Conservation (phyloP, 2,113 vertebrate species). For the Prionailurus bengalensis region DNA sequence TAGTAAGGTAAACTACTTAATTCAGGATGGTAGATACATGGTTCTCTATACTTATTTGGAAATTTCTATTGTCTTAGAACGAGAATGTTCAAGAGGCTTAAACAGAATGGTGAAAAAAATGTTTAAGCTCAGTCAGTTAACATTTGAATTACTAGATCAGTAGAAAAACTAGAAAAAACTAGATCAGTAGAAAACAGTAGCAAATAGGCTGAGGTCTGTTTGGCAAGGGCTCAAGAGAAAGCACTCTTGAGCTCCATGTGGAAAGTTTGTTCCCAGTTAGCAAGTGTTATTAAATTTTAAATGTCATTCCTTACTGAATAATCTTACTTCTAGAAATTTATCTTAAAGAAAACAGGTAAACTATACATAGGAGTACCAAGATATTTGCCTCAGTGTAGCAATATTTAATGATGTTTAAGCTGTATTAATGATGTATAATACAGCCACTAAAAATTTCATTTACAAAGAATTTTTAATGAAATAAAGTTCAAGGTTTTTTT, state of each 20-base stretch:
- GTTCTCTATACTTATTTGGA: background rate
- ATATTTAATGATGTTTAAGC: background rate
- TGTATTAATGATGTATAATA: background rate
- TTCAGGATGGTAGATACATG: background rate
- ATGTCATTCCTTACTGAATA: background rate
- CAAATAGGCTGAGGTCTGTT: background rate
- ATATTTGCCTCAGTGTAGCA: background rate
- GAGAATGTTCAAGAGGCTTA: background rate
- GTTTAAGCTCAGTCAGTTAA: conserved; percentile 6
- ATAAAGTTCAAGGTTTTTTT: background rate
- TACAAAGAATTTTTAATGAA: background rate
- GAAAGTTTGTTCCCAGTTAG: background rate
- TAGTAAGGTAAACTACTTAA: conserved; percentile 4
- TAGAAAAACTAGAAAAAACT: background rate
- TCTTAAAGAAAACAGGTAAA: conserved; percentile 4
- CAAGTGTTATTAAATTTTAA: conserved; percentile 22
- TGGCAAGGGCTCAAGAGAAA: background rate
- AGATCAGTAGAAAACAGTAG: background rate
- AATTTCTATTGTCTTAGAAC: background rate
- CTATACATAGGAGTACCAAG: background rate
- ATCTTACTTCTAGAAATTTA: conserved; percentile 44
- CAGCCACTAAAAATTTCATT: background rate
- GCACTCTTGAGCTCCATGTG: background rate
- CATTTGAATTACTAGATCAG: background rate
- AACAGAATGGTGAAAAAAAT: background rate